phyloP scores from a whole-genome alignment of 1,140 invertebrate species.

The Diachasmimorpha longicaudata region DNA sequence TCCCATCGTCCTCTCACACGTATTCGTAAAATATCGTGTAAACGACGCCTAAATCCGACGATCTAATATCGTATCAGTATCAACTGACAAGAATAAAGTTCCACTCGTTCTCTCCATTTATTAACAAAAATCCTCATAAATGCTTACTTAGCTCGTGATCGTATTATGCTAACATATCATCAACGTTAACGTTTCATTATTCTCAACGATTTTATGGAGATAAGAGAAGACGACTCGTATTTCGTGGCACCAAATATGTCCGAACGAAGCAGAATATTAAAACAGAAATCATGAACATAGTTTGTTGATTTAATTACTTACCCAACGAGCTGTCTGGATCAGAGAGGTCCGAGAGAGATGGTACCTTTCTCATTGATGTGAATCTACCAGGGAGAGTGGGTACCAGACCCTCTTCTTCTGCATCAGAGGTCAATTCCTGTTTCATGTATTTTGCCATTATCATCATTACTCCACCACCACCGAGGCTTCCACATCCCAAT shows the following conservation, averaged over 20 bases:
- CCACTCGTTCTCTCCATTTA: not conserved
- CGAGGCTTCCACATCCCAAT: slow-evolving; percentile 48
- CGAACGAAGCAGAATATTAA: not conserved
- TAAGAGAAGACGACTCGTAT: not conserved
- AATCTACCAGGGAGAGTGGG: slow-evolving; percentile 52
- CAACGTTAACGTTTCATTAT: slow-evolving; percentile 4
- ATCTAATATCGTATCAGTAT: not conserved
- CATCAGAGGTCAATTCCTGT: slow-evolving; percentile 59
- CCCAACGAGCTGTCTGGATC: slow-evolving; percentile 82
- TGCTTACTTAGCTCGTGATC: slow-evolving; percentile 23
- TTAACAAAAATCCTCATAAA: not conserved
- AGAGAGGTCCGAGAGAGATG: slow-evolving; percentile 81
- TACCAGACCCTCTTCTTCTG: slow-evolving; percentile 59
- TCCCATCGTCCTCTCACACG: not conserved
- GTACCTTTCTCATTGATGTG: slow-evolving; percentile 80
- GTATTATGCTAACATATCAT: slow-evolving; percentile 42
- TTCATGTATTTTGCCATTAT: slow-evolving; percentile 62
- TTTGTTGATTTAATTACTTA: slow-evolving; percentile 63
- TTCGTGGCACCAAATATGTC: not conserved
- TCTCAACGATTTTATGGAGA: not conserved
- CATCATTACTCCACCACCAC: slow-evolving; percentile 52
- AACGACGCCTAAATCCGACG: not conserved
- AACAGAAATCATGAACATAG: too few relatives aligned
- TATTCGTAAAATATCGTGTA: not conserved
- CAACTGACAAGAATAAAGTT: not conserved